Conservation (phyloP, 2,888 invertebrate species). For the Biston stratarius region DNA sequence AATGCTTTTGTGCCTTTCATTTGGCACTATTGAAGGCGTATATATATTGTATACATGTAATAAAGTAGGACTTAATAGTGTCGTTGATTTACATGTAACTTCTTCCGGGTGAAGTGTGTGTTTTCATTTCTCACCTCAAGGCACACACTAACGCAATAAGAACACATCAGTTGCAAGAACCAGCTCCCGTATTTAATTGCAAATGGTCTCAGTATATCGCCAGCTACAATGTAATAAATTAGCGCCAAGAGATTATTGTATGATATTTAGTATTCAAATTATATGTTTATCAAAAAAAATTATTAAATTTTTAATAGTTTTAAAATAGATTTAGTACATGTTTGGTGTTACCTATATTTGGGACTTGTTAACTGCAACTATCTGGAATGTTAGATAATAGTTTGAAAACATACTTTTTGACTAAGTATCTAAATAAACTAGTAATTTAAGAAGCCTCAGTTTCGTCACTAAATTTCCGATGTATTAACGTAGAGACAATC, state of each 20-base stretch:
- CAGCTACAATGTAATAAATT: constrained; percentile 11
- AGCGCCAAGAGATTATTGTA: constrained; percentile 5
- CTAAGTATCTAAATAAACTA: constrained; percentile 17
- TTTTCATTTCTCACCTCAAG: too few relatives aligned
- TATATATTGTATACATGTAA: not conserved
- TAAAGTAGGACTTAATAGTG: not conserved
- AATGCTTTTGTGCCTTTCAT: not conserved
- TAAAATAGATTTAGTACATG: constrained; percentile 21
- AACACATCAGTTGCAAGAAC: not conserved
- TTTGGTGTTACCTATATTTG: constrained; percentile 25
- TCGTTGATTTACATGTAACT: not conserved
- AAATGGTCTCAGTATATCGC: not conserved
- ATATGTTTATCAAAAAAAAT: constrained; percentile 13
- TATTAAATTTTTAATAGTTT: constrained; percentile 22
- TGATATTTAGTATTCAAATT: constrained; percentile 10
- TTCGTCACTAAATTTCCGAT: not conserved
- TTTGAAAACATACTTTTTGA: constrained; percentile 1
- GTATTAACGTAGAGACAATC: not conserved
- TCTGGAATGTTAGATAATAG: constrained; percentile 11
- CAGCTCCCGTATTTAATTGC: not conserved
- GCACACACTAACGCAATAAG: not conserved
- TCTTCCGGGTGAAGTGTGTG: too few relatives aligned
- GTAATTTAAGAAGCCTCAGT: constrained; percentile 16
- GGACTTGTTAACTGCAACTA: not conserved
- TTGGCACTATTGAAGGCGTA: not conserved